Conservation (phyloP, 2,113 vertebrate genomes). For the Pterophyllum scalare region DNA sequence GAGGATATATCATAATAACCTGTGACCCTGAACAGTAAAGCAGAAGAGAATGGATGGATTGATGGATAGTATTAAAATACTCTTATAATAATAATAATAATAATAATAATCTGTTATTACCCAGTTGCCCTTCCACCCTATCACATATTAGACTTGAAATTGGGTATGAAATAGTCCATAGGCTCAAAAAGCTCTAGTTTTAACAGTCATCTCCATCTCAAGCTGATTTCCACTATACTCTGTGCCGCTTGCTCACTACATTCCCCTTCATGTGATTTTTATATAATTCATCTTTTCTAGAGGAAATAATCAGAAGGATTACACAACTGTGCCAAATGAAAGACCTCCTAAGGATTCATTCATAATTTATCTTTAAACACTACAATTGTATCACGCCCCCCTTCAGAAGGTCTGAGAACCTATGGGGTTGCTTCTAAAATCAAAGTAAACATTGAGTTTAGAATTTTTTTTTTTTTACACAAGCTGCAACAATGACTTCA, state of each 20-base stretch:
- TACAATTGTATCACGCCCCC: background rate
- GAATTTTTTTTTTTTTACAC: no score
- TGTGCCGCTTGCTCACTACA: background rate
- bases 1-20: background rate
- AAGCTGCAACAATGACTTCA: background rate
- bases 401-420: background rate
- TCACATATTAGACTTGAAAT: background rate
- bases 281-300: background rate
- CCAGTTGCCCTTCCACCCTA: background rate
- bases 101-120: background rate
- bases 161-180: background rate
- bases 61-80: no score
- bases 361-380: conserved; percentile 2
- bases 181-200: background rate
- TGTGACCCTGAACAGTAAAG: no score
- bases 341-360: background rate
- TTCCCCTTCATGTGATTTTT: background rate
- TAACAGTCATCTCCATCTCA: background rate
- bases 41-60: no score
- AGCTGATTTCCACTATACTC: background rate
- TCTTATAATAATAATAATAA: background rate
- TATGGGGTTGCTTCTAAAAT: background rate
- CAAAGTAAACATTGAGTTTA: no score
- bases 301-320: background rate
- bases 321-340: background rate